Percentiles rank a stretch among this genome's conserved stretches.
phyloP scores from a whole-genome alignment of 2,113 vertebrate species.

The Hiodon tergisus region DNA sequence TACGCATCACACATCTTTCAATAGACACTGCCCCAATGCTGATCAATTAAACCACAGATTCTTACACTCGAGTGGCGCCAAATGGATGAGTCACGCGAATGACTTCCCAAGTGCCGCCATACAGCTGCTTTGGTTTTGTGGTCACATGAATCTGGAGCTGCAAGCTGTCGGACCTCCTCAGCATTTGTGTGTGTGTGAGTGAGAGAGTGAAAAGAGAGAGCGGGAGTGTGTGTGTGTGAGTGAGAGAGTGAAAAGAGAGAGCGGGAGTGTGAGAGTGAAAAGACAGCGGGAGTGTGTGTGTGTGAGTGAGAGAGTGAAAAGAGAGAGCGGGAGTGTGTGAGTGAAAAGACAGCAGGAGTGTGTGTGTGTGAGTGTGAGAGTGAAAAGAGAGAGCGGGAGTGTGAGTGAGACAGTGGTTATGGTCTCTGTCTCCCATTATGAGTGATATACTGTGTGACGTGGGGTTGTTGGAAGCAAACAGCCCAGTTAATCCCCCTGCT shows the following conservation, averaged over 20 bases:
- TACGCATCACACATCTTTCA: not conserved
- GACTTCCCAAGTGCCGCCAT: not conserved
- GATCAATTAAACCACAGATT: not conserved
- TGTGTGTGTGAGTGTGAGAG: too few relatives aligned
- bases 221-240: not conserved
- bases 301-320: too few relatives aligned
- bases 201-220: not conserved
- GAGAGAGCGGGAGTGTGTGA: too few relatives aligned
- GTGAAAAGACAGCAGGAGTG: too few relatives aligned
- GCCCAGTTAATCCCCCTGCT: constrained; percentile 24
- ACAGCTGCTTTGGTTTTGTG: not conserved
- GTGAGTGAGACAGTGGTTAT: constrained; percentile 21
- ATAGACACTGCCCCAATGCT: not conserved
- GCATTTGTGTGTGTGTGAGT: not conserved
- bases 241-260: not conserved
- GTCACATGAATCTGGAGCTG: not conserved
- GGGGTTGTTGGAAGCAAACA: constrained; percentile 28
- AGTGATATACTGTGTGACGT: constrained; percentile 36
- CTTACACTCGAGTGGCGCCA: not conserved
- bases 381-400: not conserved
- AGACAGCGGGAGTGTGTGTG: constrained; percentile 2
- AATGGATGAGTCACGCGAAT: not conserved
- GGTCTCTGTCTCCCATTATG: constrained; percentile 29
- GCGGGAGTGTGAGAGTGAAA: not conserved
- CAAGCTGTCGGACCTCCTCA: not conserved